Evolutionary conservation across 2,797 vertebrate species (phyloP), one percentile per base, ranked within the genome.

Genomic region (Pangasius krempfi): DNA sequence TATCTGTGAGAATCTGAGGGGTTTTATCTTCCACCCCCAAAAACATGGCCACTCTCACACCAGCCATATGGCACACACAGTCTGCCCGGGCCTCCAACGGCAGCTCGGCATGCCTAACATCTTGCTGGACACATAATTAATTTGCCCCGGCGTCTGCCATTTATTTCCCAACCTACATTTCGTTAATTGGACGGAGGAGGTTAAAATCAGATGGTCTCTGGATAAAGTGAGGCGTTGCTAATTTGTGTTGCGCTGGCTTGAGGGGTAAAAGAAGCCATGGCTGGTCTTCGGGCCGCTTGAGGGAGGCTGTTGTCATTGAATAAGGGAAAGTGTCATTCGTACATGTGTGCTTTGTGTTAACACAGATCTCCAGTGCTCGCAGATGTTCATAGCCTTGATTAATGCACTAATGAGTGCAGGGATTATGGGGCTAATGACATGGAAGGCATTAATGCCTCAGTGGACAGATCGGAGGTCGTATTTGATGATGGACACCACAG

Each of bases 101-200:
- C 95, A 95, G 94, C 93, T 92, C 91, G 92, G 92, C 92, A 92
- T 89, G 94, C 89, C 93, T 93, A 95, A 96, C 96, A 96, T 96
- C 96, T 96, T 96, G 96, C 94, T 94, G 94, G 95, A 96, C 95
- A 96, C 95, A 95, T 96, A 96, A 96, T 96, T 96, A 96, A 97
- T 97, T 96, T 96, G 94, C 94, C 92, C 88, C 88, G 93, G 95
- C 94, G 94, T 96, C 95, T 96, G 96, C 96, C 95, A 95, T 96
- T 96, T 96, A 95, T 95, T 96, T 95, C 93, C 95, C 95, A 96
- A 94, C 95, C 94, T 95, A 96, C 95, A 95, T 96, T 96, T 95
- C 94, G 94, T 95, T 96, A 96, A 96, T 96, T 96, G 95, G 94
- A 94, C 94, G 92, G 95, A 94, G 93, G 95, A 95, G 95, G 95